Evolutionary conservation across 2,113 vertebrate genomes (phyloP).

Genomic region (Tricholaema leucomelas): DNA sequence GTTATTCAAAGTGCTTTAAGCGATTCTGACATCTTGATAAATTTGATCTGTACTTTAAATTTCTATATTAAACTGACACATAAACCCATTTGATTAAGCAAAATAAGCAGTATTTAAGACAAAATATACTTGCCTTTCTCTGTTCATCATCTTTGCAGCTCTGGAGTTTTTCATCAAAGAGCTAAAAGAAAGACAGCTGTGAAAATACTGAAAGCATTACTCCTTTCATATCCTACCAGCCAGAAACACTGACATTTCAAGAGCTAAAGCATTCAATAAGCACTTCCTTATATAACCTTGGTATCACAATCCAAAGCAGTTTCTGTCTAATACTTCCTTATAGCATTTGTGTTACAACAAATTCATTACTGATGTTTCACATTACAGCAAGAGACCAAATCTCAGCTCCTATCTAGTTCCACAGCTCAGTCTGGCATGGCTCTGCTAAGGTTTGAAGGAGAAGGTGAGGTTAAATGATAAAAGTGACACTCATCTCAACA

Average conservation of each 20-base stretch:
- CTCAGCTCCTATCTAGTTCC: background rate
- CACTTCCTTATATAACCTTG: background rate
- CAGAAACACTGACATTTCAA: background rate
- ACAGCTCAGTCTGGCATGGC: background rate
- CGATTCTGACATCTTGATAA: background rate
- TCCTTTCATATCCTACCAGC: background rate
- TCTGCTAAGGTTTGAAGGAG: background rate
- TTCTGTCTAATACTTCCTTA: background rate
- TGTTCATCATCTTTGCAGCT: conserved; percentile 99
- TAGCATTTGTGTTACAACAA: background rate
- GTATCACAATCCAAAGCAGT: background rate
- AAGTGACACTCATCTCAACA: background rate
- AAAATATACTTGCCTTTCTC: conserved; percentile 88
- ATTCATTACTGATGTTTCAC: background rate
- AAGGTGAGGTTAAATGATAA: background rate
- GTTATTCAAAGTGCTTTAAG: background rate
- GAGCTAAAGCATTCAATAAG: background rate
- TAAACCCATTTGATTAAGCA: background rate
- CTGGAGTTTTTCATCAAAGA: conserved; percentile 99
- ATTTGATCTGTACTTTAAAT: background rate
- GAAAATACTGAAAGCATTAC: background rate
- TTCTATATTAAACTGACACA: background rate
- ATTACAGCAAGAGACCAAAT: background rate
- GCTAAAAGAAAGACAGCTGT: conserved; percentile 73
- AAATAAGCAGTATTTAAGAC: conserved; percentile 17